Base-by-base conservation (phyloP, 2,113 vertebrate genomes). In the Sylvicapra grimmia region DNA sequence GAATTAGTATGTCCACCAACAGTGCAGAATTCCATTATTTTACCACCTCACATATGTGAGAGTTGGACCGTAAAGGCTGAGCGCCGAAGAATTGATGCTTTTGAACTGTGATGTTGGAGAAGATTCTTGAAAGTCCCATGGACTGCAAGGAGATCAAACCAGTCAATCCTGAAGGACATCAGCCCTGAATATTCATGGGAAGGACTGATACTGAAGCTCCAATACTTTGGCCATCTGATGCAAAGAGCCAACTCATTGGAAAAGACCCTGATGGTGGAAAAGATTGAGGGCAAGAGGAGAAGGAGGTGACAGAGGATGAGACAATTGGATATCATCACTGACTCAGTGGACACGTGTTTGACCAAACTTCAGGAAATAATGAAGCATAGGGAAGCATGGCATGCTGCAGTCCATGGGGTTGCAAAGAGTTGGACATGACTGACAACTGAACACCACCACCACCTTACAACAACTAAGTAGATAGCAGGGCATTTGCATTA, bases 301-400 rank as follows among this genome's bases (percentile, higher is more conserved):
- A 68, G 18, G 0, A 1, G 65, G 18, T n/a, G 4, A 72, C 18
- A 72, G 65, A 72, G 1, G 9, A 72, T 21, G 18, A 21, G 4
- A 72, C 2, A 9, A 72, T 0, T 36, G 18, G 33, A 11, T 72
- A 72, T 36, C n/a, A 72, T 72, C 65, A 72, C n/a, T 36, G 65
- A 72, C 65, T 36, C 4, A 72, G 9, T 36, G 18, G 18, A 36
- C 65, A 21, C 2, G 0, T 36, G n/a, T 21, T 36, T 72, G 18
- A 21, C 65, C 18, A 21, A 72, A 72, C 18, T 11, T 72, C 65
- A 72, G 65, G 65, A 36, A 36, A 36, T 36, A 72, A 72, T 36
- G 9, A 72, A 36, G 65, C 21, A 36, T 1, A 72, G 65, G 2
- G n/a, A 72, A 72, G n/a, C n/a, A 21, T 72, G n/a, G 65, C 1